These are phyloP conservation scores for Apteryx owenii DNA, from an alignment of 2,113 vertebrate genomes.

Conservation along the genomic window DNA sequence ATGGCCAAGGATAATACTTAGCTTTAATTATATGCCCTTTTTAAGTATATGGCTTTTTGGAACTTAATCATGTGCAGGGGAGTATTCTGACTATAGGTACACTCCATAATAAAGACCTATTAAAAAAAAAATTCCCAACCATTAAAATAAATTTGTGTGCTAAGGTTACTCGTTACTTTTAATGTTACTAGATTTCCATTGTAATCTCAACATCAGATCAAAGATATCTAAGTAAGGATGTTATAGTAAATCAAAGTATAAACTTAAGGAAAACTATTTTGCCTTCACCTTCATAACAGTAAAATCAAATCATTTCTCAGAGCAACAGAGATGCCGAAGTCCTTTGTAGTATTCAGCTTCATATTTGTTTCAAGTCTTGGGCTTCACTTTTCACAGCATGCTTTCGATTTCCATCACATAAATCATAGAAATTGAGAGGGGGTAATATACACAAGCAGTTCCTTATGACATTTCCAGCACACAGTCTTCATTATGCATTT, in stretches of 20 bases:
- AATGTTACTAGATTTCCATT: not conserved
- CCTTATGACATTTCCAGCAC: constrained; percentile 60
- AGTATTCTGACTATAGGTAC: not conserved
- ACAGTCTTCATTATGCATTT: constrained; percentile 51
- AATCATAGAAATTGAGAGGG: constrained; percentile 39
- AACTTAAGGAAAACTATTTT: constrained; percentile 19
- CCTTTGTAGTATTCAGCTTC: constrained; percentile 12
- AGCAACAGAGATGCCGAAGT: not conserved
- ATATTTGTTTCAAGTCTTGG: constrained; percentile 18
- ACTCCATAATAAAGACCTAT: not conserved
- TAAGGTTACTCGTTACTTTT: not conserved
- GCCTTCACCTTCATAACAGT: not conserved
- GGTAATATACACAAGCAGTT: constrained; percentile 39
- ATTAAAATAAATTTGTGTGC: not conserved
- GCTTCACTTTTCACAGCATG: constrained; percentile 20
- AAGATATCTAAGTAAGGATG: not conserved
- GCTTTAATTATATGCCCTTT: constrained; percentile 17
- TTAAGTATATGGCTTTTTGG: not conserved
- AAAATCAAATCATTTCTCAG: constrained; percentile 6
- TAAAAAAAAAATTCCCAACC: not conserved
- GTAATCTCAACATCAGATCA: not conserved
- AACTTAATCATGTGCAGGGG: not conserved
- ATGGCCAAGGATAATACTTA: not conserved
- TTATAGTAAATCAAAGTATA: not conserved
- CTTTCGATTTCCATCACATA: constrained; percentile 18